phyloP scores from a whole-genome alignment of 2,888 invertebrate genomes.

The Drosophila mulleri region DNA sequence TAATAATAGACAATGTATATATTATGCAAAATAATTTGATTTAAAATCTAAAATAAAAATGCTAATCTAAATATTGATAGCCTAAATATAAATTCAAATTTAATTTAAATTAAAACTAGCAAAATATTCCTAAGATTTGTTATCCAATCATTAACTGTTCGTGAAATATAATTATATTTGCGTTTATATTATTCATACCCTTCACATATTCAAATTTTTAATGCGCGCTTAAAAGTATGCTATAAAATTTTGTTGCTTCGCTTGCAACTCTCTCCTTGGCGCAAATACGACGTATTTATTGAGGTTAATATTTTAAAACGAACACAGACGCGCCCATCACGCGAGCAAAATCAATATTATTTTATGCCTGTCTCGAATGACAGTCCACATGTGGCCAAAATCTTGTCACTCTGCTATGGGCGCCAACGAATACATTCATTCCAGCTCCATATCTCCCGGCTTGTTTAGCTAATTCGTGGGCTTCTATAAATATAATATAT shows the following conservation, averaged over 20 bases:
- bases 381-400: conserved; percentile 36
- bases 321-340: conserved; percentile 18
- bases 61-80: too few species aligned
- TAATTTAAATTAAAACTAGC: too few species aligned
- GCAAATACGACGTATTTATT: conserved; percentile 9
- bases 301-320: conserved; percentile 27
- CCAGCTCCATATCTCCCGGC: conserved; percentile 5
- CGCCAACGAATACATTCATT: neutral
- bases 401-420: conserved; percentile 1
- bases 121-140: too few species aligned
- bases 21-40: too few species aligned
- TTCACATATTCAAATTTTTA: neutral
- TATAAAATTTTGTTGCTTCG: conserved; percentile 3
- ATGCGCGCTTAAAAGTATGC: neutral
- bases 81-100: too few species aligned
- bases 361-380: conserved; percentile 21
- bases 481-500: conserved; percentile 10
- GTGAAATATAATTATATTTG: neutral
- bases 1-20: too few species aligned
- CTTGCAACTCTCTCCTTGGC: neutral
- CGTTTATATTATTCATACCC: neutral
- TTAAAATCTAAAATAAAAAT: too few species aligned
- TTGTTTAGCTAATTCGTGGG: conserved; percentile 40
- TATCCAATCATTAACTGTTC: neutral
- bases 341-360: conserved; percentile 54